These are phyloP conservation scores for Aspidoscelis tigris DNA, from an alignment of 2,113 vertebrate genomes.

Conservation along the genomic window DNA sequence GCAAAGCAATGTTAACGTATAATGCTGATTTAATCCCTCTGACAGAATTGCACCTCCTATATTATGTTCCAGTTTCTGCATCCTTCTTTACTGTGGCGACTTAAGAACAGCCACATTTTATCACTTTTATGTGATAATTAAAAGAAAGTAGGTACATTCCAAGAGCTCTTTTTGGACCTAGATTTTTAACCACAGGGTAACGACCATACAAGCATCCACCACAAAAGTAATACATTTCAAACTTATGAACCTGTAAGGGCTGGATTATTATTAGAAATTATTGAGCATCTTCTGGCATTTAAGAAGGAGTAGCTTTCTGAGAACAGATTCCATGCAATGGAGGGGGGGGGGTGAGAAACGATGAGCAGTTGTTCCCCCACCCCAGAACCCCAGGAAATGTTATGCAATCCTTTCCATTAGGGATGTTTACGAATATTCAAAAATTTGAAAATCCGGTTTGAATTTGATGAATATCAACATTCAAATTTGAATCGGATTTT, in stretches of 20 bases:
- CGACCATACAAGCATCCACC: too few relatives aligned
- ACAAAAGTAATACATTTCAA: neutral
- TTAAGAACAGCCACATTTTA: neutral
- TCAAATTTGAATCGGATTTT: too few relatives aligned
- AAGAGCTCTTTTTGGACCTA: neutral
- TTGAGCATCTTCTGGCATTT: too few relatives aligned
- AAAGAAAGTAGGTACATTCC: neutral
- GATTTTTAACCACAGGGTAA: neutral
- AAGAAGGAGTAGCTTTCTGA: too few relatives aligned
- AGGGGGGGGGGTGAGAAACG: too few relatives aligned
- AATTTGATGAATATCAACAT: too few relatives aligned
- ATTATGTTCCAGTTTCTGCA: neutral
- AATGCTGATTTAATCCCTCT: neutral
- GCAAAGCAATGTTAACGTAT: neutral
- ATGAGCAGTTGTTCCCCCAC: too few relatives aligned
- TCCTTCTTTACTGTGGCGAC: neutral
- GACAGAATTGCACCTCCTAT: neutral
- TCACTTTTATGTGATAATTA: neutral
- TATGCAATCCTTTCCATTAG: too few relatives aligned
- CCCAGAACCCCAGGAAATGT: too few relatives aligned
- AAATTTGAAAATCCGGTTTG: too few relatives aligned
- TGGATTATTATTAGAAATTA: conserved; percentile 30
- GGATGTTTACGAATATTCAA: too few relatives aligned
- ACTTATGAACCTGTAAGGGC: conserved; percentile 24
- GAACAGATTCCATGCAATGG: too few relatives aligned